These are phyloP conservation scores for Cephalopholis sonnerati DNA, from an alignment of 2,113 vertebrate genomes.

Conservation along the genomic window DNA sequence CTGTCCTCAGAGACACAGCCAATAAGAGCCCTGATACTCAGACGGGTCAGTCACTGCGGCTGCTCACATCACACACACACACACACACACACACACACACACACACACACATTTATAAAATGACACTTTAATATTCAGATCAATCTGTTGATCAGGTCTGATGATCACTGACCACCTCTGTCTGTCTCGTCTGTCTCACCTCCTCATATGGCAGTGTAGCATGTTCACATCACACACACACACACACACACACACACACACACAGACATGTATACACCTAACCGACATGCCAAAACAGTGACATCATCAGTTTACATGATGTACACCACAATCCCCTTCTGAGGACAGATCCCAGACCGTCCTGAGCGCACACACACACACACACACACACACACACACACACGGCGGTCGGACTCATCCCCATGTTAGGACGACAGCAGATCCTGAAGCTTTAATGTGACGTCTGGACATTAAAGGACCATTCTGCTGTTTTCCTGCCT, in stretches of 20 bases:
- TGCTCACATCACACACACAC: too few relatives aligned
- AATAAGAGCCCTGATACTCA: too few relatives aligned
- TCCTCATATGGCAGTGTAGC: constrained; percentile 51
- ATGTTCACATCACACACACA: constrained; percentile 32
- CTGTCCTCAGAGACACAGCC: too few relatives aligned
- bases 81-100: too few relatives aligned
- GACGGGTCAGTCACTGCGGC: too few relatives aligned
- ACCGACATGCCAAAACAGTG: constrained; percentile 1
- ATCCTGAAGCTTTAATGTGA: background rate
- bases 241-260: constrained; percentile 18
- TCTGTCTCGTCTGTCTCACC: background rate
- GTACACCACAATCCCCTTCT: constrained; percentile 24
- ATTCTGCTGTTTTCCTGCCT: too few relatives aligned
- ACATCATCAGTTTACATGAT: constrained; percentile 62
- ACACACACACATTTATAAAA: too few relatives aligned
- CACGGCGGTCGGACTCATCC: background rate
- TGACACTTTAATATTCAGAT: too few relatives aligned
- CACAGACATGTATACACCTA: background rate
- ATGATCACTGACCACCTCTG: background rate
- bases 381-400: too few relatives aligned
- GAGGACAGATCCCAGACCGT: constrained; percentile 16
- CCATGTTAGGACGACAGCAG: constrained; percentile 10
- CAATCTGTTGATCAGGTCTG: too few relatives aligned
- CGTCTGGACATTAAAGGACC: too few relatives aligned
- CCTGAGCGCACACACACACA: constrained; percentile 4